These are phyloP conservation scores for Anarsia innoxiella DNA, from an alignment of 2,888 invertebrate genomes.

Conservation along the genomic window DNA sequence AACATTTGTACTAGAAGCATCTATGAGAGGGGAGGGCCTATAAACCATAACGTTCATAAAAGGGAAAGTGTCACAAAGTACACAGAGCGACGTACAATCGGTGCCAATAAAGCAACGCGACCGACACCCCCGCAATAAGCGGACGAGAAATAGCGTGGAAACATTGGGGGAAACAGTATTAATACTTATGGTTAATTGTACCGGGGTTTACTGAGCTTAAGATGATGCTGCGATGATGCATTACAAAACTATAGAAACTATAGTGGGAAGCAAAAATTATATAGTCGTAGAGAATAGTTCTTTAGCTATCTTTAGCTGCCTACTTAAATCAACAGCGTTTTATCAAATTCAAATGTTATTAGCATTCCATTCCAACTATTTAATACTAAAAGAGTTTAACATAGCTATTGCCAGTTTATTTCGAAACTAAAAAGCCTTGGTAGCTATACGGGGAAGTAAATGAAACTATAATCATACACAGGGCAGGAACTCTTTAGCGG, in stretches of 20 bases:
- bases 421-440: background rate
- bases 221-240: slow-evolving; percentile 30
- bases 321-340: background rate
- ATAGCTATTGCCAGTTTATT: background rate
- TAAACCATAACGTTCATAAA: too few relatives aligned
- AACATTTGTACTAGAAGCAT: too few relatives aligned
- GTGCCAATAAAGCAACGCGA: slow-evolving; percentile 65
- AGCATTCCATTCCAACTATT: background rate
- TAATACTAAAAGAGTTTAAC: background rate
- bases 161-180: slow-evolving; percentile 71
- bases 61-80: slow-evolving; percentile 65
- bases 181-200: slow-evolving; percentile 73
- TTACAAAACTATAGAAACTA: background rate
- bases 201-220: slow-evolving; percentile 40
- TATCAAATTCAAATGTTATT: background rate
- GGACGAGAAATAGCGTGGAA: slow-evolving; percentile 66
- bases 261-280: background rate
- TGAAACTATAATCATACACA: background rate
- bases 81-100: slow-evolving; percentile 61
- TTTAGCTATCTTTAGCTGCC: background rate
- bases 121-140: slow-evolving; percentile 68
- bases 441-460: background rate
- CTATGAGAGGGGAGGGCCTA: too few relatives aligned
- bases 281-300: background rate
- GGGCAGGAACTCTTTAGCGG: slow-evolving; percentile 21